phyloP scores from a whole-genome alignment of 1,140 invertebrate genomes.

The Sinella curviseta region DNA sequence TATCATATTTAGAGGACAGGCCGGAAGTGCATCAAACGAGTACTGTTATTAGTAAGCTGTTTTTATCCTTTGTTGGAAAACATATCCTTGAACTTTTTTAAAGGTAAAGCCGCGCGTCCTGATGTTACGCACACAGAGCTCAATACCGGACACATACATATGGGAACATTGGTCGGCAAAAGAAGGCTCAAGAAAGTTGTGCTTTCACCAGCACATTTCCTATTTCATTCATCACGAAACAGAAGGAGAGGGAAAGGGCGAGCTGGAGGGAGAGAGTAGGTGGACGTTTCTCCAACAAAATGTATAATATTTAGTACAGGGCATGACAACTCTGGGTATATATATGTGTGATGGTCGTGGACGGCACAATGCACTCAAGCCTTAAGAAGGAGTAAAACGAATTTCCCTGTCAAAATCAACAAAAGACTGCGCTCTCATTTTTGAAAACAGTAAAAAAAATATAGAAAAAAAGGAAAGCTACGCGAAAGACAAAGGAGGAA shows the following conservation, averaged over 20 bases:
- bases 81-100: conserved; percentile 8
- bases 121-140: too few relatives aligned
- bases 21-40: conserved; percentile 12
- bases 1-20: background rate
- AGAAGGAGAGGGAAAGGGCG: background rate
- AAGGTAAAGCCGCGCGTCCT: background rate
- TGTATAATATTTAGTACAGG: background rate
- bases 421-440: background rate
- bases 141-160: too few relatives aligned
- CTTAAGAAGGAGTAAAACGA: background rate
- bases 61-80: background rate
- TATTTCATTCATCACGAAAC: background rate
- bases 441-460: background rate
- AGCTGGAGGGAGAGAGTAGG: background rate
- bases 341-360: background rate
- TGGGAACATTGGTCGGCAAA: too few relatives aligned
- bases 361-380: background rate
- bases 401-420: conserved; percentile 3
- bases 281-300: background rate
- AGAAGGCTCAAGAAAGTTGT: background rate
- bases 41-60: background rate
- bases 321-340: too few relatives aligned
- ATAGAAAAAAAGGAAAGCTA: background rate
- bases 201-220: background rate
- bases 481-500: background rate